Conservation (phyloP, 2,888 invertebrate species). For the Hirtodrosophila histrioides region DNA sequence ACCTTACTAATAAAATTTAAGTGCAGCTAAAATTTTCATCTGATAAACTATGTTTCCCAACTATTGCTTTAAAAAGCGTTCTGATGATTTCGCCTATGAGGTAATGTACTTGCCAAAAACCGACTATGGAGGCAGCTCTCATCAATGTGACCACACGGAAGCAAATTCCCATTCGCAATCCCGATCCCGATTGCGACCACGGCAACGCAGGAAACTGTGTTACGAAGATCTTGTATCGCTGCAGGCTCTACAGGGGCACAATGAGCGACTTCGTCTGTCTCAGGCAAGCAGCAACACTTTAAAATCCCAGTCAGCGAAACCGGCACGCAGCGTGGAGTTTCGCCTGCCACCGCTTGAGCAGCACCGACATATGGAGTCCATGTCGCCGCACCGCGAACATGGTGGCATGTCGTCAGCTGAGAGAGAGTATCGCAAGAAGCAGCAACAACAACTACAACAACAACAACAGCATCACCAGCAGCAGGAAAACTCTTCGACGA, state of each 20-base stretch:
- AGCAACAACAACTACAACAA: neutral
- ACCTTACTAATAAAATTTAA: slow-evolving; percentile 20
- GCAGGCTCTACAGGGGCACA: slow-evolving; percentile 5
- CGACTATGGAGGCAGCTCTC: neutral
- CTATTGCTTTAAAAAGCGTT: slow-evolving; percentile 61
- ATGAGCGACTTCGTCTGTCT: neutral
- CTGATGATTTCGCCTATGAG: slow-evolving; percentile 45
- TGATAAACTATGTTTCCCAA: slow-evolving; percentile 62
- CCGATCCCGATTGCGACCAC: neutral
- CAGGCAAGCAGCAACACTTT: neutral
- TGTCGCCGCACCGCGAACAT: neutral
- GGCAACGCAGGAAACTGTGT: slow-evolving; percentile 3
- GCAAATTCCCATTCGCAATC: neutral
- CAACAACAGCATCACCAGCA: slow-evolving; percentile 6
- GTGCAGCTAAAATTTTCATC: slow-evolving; percentile 12
- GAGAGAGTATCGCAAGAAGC: slow-evolving; percentile 1
- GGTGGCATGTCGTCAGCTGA: neutral
- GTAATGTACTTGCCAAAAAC: slow-evolving; percentile 33
- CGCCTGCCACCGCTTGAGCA: slow-evolving; percentile 18
- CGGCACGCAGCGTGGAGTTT: slow-evolving; percentile 33
- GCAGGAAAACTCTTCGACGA: neutral
- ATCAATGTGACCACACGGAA: neutral
- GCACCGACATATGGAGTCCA: neutral
- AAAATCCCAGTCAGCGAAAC: slow-evolving; percentile 6
- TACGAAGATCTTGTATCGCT: slow-evolving; percentile 1